Percentiles rank a stretch among this genome's conserved stretches.
Evolutionary conservation across 2,888 invertebrate genomes (phyloP).

Genomic region (Leptopilina drosophilae): DNA sequence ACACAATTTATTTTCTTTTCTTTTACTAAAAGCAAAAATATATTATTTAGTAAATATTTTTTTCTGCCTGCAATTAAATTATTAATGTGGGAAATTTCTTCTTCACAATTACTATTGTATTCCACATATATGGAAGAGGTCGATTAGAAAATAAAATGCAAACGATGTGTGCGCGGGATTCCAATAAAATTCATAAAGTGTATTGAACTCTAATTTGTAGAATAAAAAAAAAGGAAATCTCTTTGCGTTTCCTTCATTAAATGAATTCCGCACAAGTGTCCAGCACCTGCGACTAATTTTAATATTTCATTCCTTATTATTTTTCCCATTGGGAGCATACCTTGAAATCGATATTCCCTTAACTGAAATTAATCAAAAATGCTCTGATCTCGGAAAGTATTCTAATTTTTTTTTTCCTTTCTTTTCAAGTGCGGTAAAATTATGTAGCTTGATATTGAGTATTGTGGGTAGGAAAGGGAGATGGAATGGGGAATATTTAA

Average conservation of each 20-base stretch:
- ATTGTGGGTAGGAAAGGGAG: neutral
- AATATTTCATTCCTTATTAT: conserved; percentile 41
- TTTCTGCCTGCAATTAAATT: no score
- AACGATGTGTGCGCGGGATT: conserved; percentile 10
- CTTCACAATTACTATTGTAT: neutral
- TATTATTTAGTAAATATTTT: no score
- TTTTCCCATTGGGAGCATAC: conserved; percentile 10
- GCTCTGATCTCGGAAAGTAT: conserved; percentile 22
- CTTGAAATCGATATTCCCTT: conserved; percentile 26
- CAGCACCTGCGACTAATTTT: conserved; percentile 35
- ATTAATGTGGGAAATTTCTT: neutral
- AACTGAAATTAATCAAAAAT: conserved; percentile 31
- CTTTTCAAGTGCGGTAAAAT: conserved; percentile 9
- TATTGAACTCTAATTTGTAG: neutral
- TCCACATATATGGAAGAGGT: neutral
- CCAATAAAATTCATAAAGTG: conserved; percentile 36
- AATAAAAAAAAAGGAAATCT: conserved; percentile 2
- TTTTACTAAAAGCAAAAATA: no score
- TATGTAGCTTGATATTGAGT: neutral
- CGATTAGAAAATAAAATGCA: conserved; percentile 4
- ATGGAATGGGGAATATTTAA: conserved; percentile 2
- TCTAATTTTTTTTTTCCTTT: conserved; percentile 21
- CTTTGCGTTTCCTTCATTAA: conserved; percentile 20
- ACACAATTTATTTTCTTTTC: no score
- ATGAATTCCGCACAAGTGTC: conserved; percentile 29